phyloP scores from a whole-genome alignment of 2,888 invertebrate species.

The Zeuzera pyrina region DNA sequence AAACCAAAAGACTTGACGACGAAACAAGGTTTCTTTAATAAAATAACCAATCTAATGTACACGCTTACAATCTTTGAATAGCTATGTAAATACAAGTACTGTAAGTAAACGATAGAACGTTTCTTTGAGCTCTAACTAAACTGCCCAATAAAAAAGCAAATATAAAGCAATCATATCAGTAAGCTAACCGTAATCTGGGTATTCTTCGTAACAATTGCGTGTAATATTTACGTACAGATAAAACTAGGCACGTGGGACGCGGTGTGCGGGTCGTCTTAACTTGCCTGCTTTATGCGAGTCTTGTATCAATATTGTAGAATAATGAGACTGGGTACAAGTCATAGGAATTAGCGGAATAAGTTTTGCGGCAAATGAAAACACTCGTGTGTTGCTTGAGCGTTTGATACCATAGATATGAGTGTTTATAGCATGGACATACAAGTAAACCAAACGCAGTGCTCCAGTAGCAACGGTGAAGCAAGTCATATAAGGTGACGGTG shows the following conservation, averaged over 20 bases:
- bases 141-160: conserved; percentile 49
- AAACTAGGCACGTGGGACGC: conserved; percentile 39
- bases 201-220: conserved; percentile 31
- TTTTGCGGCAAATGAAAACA: too few relatives aligned
- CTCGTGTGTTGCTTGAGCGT: too few relatives aligned
- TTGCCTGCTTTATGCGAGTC: conserved; percentile 34
- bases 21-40: too few relatives aligned
- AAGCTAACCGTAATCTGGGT: conserved; percentile 24
- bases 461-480: too few relatives aligned
- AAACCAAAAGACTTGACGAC: too few relatives aligned
- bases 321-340: conserved; percentile 15
- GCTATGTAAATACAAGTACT: too few relatives aligned
- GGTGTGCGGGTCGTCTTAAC: conserved; percentile 30
- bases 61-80: too few relatives aligned
- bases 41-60: too few relatives aligned
- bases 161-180: conserved; percentile 29
- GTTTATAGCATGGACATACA: too few relatives aligned
- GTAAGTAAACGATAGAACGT: conserved; percentile 24
- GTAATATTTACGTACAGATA: conserved; percentile 48
- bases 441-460: too few relatives aligned
- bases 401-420: too few relatives aligned
- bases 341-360: not conserved
- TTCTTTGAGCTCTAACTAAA: conserved; percentile 26
- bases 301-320: conserved; percentile 52
- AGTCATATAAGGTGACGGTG: too few relatives aligned